Evolutionary conservation across 2,888 invertebrate species (phyloP), one percentile per base, ranked within the genome.

Genomic region (Eretmocerus hayati): DNA sequence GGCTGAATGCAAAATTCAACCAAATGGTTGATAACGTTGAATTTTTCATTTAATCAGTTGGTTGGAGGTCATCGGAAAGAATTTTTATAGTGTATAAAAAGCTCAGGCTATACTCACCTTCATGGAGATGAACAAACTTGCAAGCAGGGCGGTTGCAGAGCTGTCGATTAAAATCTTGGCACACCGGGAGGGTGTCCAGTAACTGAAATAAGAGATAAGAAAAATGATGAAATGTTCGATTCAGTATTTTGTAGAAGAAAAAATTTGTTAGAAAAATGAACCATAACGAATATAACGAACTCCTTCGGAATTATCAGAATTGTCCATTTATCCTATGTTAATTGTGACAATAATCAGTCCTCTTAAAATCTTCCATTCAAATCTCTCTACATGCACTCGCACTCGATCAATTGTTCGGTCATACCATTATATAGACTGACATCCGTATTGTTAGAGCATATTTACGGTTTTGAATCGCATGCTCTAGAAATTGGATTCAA

Each of bases 161-260:
- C 81, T 91, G 90, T 79, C 88, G 87, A 87, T 92, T 95, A 94
- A 93, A 94, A 94, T 92, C 95, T 90, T 90, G 93, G 94, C 90
- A 95, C 87, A 92, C 93, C 90, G 87, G 94, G 91, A 91, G 93
- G 92, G 90, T 95, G 93, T 91, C 94, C 93, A 91, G 94, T 90
- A 93, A 94, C 94, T 95, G 89, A 71, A 88, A 86, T 72, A 74
- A 71, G 15, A 70, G 64, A 64, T 62, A 60, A 59, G 65, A 59
- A 58, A 57, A 63, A 56, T 60, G 61, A 58, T 66, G 62, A 62
- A 63, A 51, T 32, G 3, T 33, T 33, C 33, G 1, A 9, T 5
- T 33, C n/a, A 33, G 15, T n/a, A 30, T n/a, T 21, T 38, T 4
- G 9, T 38, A 15, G 38, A 38, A 21, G 22, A 38, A 45, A 45